Percentiles rank a stretch among this genome's conserved stretches.
Conservation (phyloP, 2,797 vertebrate species). For the Petrocephalus sullivani region DNA sequence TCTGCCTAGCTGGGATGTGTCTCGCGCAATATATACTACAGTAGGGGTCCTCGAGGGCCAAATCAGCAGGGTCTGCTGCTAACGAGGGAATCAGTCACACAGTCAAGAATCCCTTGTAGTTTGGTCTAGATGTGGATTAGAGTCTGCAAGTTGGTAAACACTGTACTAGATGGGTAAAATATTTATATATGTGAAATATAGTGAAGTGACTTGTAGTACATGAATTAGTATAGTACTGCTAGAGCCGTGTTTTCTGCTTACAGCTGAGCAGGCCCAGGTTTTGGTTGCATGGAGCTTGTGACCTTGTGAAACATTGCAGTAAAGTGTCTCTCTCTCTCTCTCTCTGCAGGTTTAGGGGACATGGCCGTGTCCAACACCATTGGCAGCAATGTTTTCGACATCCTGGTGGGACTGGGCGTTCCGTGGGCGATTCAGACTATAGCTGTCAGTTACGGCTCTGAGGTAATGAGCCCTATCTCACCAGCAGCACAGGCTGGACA, state of each 20-base stretch:
- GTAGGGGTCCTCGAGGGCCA: not conserved
- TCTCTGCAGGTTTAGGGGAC: slow-evolving; percentile 61
- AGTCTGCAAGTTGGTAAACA: not conserved
- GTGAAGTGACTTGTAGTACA: not conserved
- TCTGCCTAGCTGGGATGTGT: not conserved
- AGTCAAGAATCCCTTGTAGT: not conserved
- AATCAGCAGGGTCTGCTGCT: not conserved
- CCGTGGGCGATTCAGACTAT: slow-evolving; percentile 76
- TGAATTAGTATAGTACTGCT: not conserved
- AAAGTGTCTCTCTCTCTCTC: not conserved
- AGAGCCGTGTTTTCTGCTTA: not conserved
- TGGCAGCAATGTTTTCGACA: slow-evolving; percentile 76
- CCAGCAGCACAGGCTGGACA: not conserved
- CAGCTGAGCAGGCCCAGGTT: not conserved
- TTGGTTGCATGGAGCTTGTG: not conserved
- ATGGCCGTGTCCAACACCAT: slow-evolving; percentile 76
- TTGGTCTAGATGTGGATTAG: not conserved
- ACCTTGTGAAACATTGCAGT: not conserved
- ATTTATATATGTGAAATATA: not conserved
- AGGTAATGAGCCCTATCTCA: slow-evolving; percentile 47
- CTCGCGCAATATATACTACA: not conserved
- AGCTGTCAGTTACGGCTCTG: slow-evolving; percentile 61
- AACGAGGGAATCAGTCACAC: not conserved
- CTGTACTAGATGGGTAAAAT: not conserved
- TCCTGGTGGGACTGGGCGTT: slow-evolving; percentile 70